Percentiles rank a stretch among this genome's conserved stretches.
Conservation (phyloP, 2,797 vertebrate species). For the Clarias platycephalus region DNA sequence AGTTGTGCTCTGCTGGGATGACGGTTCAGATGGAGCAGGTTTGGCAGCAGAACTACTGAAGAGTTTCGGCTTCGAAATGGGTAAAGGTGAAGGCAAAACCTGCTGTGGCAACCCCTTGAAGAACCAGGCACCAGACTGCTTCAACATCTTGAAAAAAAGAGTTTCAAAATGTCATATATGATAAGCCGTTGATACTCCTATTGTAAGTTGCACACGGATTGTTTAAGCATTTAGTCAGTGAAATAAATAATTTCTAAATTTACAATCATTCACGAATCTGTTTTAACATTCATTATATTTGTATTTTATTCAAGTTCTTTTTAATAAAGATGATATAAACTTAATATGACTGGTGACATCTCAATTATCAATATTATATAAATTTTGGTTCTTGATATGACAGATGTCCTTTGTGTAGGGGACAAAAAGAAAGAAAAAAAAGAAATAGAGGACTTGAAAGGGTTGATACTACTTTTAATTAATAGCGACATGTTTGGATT, state of each 20-base stretch:
- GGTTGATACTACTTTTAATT: neutral
- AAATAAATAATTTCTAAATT: neutral
- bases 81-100: slow-evolving; percentile 81
- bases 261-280: neutral
- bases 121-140: slow-evolving; percentile 95
- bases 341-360: neutral
- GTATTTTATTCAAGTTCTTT: neutral
- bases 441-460: neutral
- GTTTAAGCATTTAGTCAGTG: neutral
- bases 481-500: neutral
- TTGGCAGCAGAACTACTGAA: slow-evolving; percentile 50
- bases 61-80: slow-evolving; percentile 72
- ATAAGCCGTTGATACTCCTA: too few relatives aligned
- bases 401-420: neutral
- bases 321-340: neutral
- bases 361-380: neutral
- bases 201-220: neutral
- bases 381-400: neutral
- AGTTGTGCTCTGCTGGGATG: slow-evolving; percentile 45
- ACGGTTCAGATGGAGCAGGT: slow-evolving; percentile 26
- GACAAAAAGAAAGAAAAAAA: neutral
- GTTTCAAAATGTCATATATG: neutral
- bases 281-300: neutral
- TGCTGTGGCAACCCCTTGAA: slow-evolving; percentile 89
- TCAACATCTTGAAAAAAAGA: slow-evolving; percentile 80